These are phyloP conservation scores for Vandiemenella viatica DNA, from an alignment of 2,888 invertebrate genomes.

Conservation along the genomic window DNA sequence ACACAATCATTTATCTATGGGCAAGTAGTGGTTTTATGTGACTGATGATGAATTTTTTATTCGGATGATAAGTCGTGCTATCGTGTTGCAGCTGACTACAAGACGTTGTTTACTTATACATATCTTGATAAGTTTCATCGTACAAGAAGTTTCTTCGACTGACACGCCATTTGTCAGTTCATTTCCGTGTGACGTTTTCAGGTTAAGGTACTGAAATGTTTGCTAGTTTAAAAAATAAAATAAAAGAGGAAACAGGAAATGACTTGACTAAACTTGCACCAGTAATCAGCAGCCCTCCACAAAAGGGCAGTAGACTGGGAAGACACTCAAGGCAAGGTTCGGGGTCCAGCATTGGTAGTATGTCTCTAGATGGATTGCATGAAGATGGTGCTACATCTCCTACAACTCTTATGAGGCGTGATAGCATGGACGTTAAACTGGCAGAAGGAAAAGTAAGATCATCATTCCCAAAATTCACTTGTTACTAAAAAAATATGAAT, in stretches of 20 bases:
- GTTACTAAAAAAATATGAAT: no score
- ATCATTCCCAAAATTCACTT: no score
- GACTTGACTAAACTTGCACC: conserved; percentile 39
- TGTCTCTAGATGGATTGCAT: conserved; percentile 18
- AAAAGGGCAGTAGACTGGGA: conserved; percentile 31
- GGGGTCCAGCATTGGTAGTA: conserved; percentile 23
- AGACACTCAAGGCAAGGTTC: conserved; percentile 32
- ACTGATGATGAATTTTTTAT: no score
- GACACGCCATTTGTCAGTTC: no score
- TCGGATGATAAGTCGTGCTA: no score
- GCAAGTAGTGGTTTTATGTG: no score
- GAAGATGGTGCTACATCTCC: conserved; percentile 35
- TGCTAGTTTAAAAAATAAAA: conserved; percentile 75
- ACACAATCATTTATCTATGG: no score
- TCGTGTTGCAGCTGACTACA: no score
- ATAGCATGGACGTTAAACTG: conserved; percentile 28
- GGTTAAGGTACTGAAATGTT: conserved; percentile 66
- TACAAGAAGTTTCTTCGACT: no score
- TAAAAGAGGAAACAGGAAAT: conserved; percentile 75
- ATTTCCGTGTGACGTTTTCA: no score
- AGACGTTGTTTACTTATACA: no score
- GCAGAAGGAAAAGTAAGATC: conserved; percentile 27
- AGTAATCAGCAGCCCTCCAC: conserved; percentile 12
- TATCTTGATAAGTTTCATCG: no score
- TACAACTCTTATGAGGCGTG: conserved; percentile 31